Evolutionary conservation across 2,113 vertebrate genomes (phyloP).

Genomic region (Xiphophorus couchianus): DNA sequence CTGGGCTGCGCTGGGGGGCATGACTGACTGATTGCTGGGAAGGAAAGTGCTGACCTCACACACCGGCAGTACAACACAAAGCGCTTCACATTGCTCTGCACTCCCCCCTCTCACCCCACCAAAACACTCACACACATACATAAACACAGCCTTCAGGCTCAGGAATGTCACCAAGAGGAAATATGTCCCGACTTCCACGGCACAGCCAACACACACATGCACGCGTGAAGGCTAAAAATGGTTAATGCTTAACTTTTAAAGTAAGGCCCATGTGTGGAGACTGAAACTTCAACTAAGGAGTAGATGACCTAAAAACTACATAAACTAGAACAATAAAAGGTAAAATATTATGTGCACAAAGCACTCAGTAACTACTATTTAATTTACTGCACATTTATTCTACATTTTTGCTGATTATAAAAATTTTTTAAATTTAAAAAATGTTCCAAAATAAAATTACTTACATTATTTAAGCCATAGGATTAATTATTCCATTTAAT

Average conservation of each 20-base stretch:
- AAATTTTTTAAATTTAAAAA: no score
- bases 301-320: background rate
- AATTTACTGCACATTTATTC: no score
- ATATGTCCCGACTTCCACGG: slow-evolving; percentile 47
- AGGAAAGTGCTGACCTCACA: slow-evolving; percentile 83
- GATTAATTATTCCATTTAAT: no score
- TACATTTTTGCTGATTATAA: no score
- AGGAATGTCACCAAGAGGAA: slow-evolving; percentile 76
- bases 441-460: no score
- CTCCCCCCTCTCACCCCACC: slow-evolving; percentile 8
- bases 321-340: no score
- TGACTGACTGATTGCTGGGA: slow-evolving; percentile 61
- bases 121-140: slow-evolving; percentile 32
- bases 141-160: slow-evolving; percentile 43
- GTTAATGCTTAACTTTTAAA: slow-evolving; percentile 24
- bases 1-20: slow-evolving; percentile 4
- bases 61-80: slow-evolving; percentile 77
- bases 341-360: no score
- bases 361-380: no score
- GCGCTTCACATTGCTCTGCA: slow-evolving; percentile 63
- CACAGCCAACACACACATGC: slow-evolving; percentile 15
- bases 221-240: slow-evolving; percentile 8
- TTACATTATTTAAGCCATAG: no score
- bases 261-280: slow-evolving; percentile 8
- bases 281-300: background rate